Base-by-base conservation (phyloP, 2,113 vertebrate species). In the Guaruba guarouba region DNA sequence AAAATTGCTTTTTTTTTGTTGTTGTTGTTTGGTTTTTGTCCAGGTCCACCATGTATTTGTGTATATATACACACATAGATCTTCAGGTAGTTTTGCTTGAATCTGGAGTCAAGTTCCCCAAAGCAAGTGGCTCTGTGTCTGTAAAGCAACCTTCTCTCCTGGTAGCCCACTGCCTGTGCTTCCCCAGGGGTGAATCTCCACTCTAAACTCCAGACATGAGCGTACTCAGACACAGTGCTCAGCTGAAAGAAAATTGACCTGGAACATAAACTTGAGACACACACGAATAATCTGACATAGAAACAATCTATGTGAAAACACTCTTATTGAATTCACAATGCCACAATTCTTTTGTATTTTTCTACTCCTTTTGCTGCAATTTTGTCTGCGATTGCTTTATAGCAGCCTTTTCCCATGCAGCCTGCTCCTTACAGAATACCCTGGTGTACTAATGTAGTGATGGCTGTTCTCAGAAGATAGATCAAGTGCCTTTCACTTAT, bases 241-340 rank as follows among this genome's bases (percentile, higher is more conserved):
- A 71, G 12, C 15, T 35, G 52, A 83, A 75, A 71, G 48, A 59
- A 59, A 20, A 29, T 1, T 54, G 39, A 55, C 12, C 39, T 46
- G 41, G 29, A 78, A 2, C 35, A 33, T 24, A 43, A 59, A 51
- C 27, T 62, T 51, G 29, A 73, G n/a, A 59, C n/a, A 6, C 24
- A 25, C 0, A 0, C 27, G 73, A 52, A 46, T n/a, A 67, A 48
- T 35, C 22, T 35, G 54, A 57, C 20, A 44, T 4, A 31, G 35
- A 1, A 62, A 16, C 4, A 18, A 10, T 31, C 4, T 13, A 20
- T 61, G n/a, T 1, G 2, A 73, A 55, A 31, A 33, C 1, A 0
- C 76, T 55, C 28, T 24, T 39, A 7, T 52, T 66, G 8, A 9
- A 23, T 66, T 70, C 49, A 78, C 13, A 64, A 0, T 4, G 24